Evolutionary conservation across 2,888 invertebrate species (phyloP), one percentile per base, ranked within the genome.

Genomic region (Taenaris catops): DNA sequence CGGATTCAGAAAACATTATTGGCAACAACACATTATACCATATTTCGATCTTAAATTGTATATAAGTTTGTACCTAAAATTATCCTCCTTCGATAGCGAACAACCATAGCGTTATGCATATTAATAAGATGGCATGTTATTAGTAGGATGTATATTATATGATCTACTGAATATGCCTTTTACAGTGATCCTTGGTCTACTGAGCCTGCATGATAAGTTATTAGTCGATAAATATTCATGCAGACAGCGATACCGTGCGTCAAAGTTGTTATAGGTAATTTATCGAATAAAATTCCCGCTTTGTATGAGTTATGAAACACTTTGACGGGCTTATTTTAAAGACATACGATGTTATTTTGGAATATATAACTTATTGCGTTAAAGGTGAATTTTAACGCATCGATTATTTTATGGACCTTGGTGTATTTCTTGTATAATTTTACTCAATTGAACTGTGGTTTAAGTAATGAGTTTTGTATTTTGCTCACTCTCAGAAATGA

Each of bases 91-190:
- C 72, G 49, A 71, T 65, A 72, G 59, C 63, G 61, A 71, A 73
- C 70, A 62, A 67, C 59, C 64, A 68, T 59, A 55, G 62, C 66
- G 73, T 61, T 70, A 78, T 80, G 72, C 74, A 83, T 83, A 78
- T 76, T 83, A 73, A 81, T 78, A 61, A 68, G 58, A 52, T 53
- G 52, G 61, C 61, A 63, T 68, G 63, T 64, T 73, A 73, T 69
- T 68, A 69, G 41, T 42, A 28, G 35, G 42, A 51, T 55, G 54
- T 63, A 61, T 65, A n/a, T n/a, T n/a, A n/a, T n/a, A 56, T 66
- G 58, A 60, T 48, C 45, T 41, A 48, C 34, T 45, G 49, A 48
- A 47, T 44, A 46, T 51, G 47, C 56, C 47, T 58, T 55, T 54
- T 56, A 50, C 31, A 28, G 49, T 51, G 57, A 54, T 58, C 48